phyloP scores from a whole-genome alignment of 2,888 invertebrate species.

The Caenorhabditis japonica region DNA sequence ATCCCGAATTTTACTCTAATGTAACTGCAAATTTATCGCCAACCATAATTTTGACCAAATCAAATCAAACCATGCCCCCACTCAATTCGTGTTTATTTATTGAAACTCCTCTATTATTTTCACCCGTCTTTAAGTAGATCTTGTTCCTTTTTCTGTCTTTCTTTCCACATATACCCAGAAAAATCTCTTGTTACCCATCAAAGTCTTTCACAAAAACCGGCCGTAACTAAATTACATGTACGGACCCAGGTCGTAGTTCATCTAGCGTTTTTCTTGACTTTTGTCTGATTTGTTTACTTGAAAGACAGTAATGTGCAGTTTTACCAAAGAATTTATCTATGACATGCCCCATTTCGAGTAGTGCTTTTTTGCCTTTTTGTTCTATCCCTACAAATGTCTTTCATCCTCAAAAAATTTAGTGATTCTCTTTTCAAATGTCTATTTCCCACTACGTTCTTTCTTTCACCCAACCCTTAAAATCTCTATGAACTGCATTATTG shows the following conservation, averaged over 20 bases:
- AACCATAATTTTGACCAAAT: not conserved
- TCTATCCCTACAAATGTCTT: slow-evolving; percentile 24
- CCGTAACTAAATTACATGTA: not conserved
- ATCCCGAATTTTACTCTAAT: too few species aligned
- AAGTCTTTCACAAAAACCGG: slow-evolving; percentile 45
- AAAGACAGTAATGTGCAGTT: not conserved
- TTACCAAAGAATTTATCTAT: not conserved
- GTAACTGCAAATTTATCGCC: not conserved
- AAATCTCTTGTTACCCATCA: slow-evolving; percentile 20
- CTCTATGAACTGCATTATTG: slow-evolving; percentile 10
- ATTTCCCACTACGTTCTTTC: slow-evolving; percentile 6
- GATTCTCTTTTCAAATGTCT: slow-evolving; percentile 4
- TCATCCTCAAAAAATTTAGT: slow-evolving; percentile 28
- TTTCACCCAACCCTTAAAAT: slow-evolving; percentile 27
- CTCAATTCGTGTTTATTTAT: slow-evolving; percentile 10
- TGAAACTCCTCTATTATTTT: not conserved
- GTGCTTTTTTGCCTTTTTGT: slow-evolving; percentile 5
- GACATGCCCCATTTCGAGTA: slow-evolving; percentile 8
- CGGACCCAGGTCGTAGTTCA: slow-evolving; percentile 40
- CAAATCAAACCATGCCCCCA: too few species aligned
- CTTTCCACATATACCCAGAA: not conserved
- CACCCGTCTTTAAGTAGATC: slow-evolving; percentile 21
- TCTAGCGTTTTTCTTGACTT: slow-evolving; percentile 28
- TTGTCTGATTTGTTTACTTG: not conserved
- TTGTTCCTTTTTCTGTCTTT: too few species aligned